Conservation (phyloP, 2,113 vertebrate genomes). For the Catharus bicknelli region DNA sequence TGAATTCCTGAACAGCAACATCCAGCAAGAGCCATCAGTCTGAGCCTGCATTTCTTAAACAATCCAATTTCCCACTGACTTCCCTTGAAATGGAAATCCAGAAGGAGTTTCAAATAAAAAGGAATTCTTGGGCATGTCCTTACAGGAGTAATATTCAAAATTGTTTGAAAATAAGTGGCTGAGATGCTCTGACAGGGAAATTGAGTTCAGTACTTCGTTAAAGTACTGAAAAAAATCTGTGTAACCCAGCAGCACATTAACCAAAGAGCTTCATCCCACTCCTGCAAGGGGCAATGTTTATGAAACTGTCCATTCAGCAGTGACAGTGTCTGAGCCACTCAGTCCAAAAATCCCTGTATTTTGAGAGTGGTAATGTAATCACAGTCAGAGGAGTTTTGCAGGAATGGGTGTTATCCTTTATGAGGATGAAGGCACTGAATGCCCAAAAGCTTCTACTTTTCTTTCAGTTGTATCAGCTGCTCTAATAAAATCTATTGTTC, state of each 20-base stretch:
- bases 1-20: neutral
- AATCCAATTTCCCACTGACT: neutral
- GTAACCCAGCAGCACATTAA: neutral
- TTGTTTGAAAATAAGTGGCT: neutral
- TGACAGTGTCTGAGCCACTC: neutral
- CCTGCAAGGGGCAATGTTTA: neutral
- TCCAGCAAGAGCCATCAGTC: neutral
- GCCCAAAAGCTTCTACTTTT: neutral
- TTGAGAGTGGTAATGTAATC: neutral
- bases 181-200: neutral
- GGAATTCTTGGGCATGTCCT: neutral
- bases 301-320: neutral
- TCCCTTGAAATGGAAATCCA: neutral
- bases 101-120: neutral
- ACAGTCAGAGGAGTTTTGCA: neutral
- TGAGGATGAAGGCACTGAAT: neutral
- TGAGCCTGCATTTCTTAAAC: neutral
- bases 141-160: neutral
- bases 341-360: neutral
- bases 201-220: neutral
- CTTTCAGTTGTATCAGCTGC: constrained; percentile 4
- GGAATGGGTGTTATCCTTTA: neutral
- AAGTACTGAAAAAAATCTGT: neutral
- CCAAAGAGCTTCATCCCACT: neutral
- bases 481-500: constrained; percentile 17